Evolutionary conservation across 1,140 invertebrate species (phyloP), one percentile per base, ranked within the genome.

Genomic region (Rhysida immarginata): DNA sequence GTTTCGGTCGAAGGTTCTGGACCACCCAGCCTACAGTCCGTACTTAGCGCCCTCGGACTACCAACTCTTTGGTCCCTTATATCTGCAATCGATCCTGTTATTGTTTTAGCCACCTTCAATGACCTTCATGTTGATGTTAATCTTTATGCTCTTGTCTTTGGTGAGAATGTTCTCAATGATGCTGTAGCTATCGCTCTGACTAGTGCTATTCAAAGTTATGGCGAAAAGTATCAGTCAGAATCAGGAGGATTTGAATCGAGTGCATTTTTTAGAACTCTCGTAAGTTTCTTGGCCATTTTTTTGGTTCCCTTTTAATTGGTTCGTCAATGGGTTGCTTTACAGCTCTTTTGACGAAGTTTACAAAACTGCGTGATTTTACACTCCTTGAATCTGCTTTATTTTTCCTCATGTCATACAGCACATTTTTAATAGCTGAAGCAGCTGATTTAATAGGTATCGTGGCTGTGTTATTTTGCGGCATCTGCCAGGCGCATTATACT

Each of bases 401-500:
- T 73, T 87, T 98, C 27, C 78, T 98, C 16, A 95, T 96, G 89
- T 97, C 93, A 0, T 99, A 98, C 68, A 87, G 87, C 60, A 94
- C 93, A 48, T 99, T 98, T 70, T 78, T 98, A 26, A 86, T 96
- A 58, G 92, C 94, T 0, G 95, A 99, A 77, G 90, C 88, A 41
- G 82, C 86, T 26, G 89, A 93, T 72, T 74, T 98, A 1, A 97
- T 94, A 87, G 87, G 88, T 53, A 89, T 95, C 27, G 92, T 96
- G 16, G 88, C 95, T 58, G 93, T 98, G 0, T 69, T 99, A 49
- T 98, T 98, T 71, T 98, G 95, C 75, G 95, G 95, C 24, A 98
- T 99, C 61, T 96, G 90, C 64, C 96, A 99, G 74, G 96, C 96
- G 41, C 96, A 99, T 75, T 99, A 99, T 68, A 99, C 96, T 0